A percentile compares a stretch with the other conserved stretches of the same genome.
These are phyloP conservation scores for Toxotes chatareus DNA, from an alignment of 2,113 vertebrate species.

Conservation along the genomic window DNA sequence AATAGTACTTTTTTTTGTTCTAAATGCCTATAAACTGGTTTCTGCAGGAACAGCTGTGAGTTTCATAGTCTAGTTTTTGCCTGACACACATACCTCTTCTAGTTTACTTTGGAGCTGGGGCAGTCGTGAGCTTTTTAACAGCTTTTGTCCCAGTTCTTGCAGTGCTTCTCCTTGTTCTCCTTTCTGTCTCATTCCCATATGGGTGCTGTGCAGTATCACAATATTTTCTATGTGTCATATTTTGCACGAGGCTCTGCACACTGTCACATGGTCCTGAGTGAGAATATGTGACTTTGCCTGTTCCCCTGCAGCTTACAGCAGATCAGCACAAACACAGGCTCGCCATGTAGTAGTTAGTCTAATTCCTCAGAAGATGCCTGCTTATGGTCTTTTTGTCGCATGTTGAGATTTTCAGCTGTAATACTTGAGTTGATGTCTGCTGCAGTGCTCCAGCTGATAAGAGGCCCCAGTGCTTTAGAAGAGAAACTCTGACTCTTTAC, in stretches of 20 bases:
- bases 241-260: conserved; percentile 1
- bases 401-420: conserved; percentile 28
- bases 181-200: conserved; percentile 16
- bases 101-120: conserved; percentile 28
- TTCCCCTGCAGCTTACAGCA: conserved; percentile 18
- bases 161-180: not conserved
- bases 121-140: conserved; percentile 7
- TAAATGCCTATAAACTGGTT: not conserved
- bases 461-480: not conserved
- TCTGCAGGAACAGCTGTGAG: not conserved
- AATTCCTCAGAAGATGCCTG: conserved; percentile 31
- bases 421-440: not conserved
- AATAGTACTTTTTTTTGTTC: not conserved
- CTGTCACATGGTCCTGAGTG: conserved; percentile 24
- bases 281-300: conserved; percentile 26
- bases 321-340: conserved; percentile 38
- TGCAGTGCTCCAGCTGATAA: conserved; percentile 3
- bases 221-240: conserved; percentile 25
- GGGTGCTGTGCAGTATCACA: not conserved
- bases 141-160: conserved; percentile 8
- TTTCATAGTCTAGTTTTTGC: conserved; percentile 7
- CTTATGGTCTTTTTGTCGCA: not conserved
- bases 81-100: conserved; percentile 12
- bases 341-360: conserved; percentile 4
- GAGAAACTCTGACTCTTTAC: not conserved